Conservation (phyloP, 1,140 invertebrate genomes). For the Bombus soroeensis region DNA sequence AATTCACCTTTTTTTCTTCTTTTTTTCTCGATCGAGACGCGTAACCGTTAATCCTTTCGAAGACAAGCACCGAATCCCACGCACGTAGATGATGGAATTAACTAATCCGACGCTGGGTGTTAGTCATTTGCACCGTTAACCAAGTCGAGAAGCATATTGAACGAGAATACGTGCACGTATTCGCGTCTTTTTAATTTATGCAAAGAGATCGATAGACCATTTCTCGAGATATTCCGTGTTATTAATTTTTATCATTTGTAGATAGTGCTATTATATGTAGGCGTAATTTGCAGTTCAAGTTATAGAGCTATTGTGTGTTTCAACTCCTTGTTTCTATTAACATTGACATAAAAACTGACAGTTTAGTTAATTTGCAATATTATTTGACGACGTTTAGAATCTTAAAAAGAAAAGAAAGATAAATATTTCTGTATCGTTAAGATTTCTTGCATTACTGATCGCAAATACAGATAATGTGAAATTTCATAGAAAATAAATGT, state of each 20-base stretch:
- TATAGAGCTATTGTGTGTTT: not conserved
- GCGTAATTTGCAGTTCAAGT: too few relatives aligned
- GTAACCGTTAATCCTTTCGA: conserved; percentile 65
- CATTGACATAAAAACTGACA: too few relatives aligned
- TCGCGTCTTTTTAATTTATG: conserved; percentile 15
- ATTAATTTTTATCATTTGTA: conserved; percentile 24
- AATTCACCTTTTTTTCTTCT: not conserved
- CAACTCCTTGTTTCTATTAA: not conserved
- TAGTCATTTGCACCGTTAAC: conserved; percentile 71
- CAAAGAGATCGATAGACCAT: conserved; percentile 36
- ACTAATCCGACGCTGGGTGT: conserved; percentile 64
- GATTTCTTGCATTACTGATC: not conserved
- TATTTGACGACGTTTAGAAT: too few relatives aligned
- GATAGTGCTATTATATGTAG: too few relatives aligned
- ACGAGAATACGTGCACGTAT: conserved; percentile 22
- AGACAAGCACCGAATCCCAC: conserved; percentile 60
- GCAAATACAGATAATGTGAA: not conserved
- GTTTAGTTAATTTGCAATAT: too few relatives aligned
- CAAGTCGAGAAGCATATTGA: conserved; percentile 44
- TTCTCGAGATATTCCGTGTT: conserved; percentile 14
- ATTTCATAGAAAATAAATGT: not conserved
- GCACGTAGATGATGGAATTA: conserved; percentile 70
- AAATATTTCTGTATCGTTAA: not conserved
- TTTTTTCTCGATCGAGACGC: conserved; percentile 2
- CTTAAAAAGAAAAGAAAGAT: too few relatives aligned